A percentile compares a stretch with the other conserved stretches of the same genome.
Evolutionary conservation across 2,888 invertebrate species (phyloP).

Genomic region (Pseudococcus viburni): DNA sequence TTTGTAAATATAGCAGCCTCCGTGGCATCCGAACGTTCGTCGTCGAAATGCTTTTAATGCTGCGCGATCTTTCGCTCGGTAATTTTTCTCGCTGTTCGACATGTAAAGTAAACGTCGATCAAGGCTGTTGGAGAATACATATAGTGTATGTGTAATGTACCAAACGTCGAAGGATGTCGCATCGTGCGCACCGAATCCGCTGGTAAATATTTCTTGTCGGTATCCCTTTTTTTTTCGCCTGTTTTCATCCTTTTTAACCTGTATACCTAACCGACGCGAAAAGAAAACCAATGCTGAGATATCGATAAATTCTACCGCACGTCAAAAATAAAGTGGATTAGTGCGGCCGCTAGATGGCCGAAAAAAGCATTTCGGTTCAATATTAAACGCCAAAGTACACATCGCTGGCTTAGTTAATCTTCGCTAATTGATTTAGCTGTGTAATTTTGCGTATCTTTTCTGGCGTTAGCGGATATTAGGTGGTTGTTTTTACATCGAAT

Average conservation of each 20-base stretch:
- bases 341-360: background rate
- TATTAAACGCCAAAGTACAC: background rate
- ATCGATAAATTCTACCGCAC: background rate
- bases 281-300: background rate
- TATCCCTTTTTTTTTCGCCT: background rate
- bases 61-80: background rate
- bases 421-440: background rate
- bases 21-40: background rate
- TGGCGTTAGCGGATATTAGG: background rate
- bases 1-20: slow-evolving; percentile 56
- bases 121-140: slow-evolving; percentile 1
- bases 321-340: slow-evolving; percentile 20
- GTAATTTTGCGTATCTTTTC: slow-evolving; percentile 20
- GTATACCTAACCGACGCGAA: background rate
- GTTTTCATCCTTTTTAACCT: background rate
- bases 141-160: background rate
- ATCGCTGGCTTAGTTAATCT: background rate
- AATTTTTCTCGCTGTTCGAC: slow-evolving; percentile 15
- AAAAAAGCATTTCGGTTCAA: background rate
- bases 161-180: background rate
- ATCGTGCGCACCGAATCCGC: background rate
- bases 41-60: slow-evolving; percentile 43
- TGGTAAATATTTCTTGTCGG: background rate
- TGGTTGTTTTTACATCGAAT: background rate
- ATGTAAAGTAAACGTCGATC: slow-evolving; percentile 47